Conservation (phyloP, 2,113 vertebrate species). For the Hippocampus mohnikei region DNA sequence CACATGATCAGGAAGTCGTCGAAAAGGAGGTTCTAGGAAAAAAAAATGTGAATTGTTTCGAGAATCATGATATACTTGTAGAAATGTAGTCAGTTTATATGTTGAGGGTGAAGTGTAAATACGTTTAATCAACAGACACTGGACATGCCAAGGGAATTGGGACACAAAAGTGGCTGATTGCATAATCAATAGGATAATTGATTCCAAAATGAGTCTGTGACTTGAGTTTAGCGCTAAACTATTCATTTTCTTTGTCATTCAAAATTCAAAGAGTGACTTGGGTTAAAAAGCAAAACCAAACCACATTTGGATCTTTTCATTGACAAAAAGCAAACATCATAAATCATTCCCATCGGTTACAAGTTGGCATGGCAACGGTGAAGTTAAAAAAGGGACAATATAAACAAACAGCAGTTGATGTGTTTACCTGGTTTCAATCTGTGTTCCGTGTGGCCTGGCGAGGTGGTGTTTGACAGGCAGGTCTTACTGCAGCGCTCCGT, state of each 20-base stretch:
- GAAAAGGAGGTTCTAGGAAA: conserved; percentile 79
- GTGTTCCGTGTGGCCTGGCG: conserved; percentile 58
- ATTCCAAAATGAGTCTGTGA: no score
- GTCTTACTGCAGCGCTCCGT: conserved; percentile 71
- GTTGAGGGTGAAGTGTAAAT: not conserved
- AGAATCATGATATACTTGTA: not conserved
- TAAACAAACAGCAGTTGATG: conserved; percentile 21
- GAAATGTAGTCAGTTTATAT: no score
- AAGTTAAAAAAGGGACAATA: not conserved
- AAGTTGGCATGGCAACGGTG: not conserved
- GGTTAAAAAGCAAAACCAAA: not conserved
- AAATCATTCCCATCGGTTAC: not conserved
- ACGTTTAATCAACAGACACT: not conserved
- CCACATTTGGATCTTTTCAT: not conserved
- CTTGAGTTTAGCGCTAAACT: no score
- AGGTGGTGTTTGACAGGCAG: conserved; percentile 58
- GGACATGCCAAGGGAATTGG: not conserved
- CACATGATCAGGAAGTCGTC: conserved; percentile 83
- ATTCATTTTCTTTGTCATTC: not conserved
- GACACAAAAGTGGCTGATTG: not conserved
- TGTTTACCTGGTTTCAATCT: conserved; percentile 67
- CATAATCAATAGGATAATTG: no score
- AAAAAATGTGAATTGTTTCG: not conserved
- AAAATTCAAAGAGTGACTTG: no score
- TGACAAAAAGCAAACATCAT: not conserved